Percentiles rank a stretch among this genome's conserved stretches.
phyloP scores from a whole-genome alignment of 2,888 invertebrate species.

The Platypus cylindrus region DNA sequence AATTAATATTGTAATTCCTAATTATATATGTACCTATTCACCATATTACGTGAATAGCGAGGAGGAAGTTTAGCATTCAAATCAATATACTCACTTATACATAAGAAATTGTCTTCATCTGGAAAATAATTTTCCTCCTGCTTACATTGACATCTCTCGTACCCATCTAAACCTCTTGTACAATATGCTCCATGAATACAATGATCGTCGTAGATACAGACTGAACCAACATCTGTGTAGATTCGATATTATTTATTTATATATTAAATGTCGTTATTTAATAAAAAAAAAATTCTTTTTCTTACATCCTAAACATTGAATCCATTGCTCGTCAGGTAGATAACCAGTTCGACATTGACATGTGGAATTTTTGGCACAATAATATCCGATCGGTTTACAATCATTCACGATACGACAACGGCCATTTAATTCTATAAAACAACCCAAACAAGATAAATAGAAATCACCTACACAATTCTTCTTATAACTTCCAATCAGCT shows the following conservation, averaged over 20 bases:
- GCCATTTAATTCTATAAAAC: slow-evolving; percentile 21
- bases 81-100: slow-evolving; percentile 17
- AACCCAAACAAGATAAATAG: too few species aligned
- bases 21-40: too few species aligned
- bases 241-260: background rate
- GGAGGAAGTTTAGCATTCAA: too few species aligned
- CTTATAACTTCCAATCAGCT: too few species aligned
- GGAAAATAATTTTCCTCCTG: slow-evolving; percentile 27
- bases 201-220: slow-evolving; percentile 33
- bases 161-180: slow-evolving; percentile 25
- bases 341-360: slow-evolving; percentile 30
- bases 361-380: slow-evolving; percentile 28
- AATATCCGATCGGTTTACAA: slow-evolving; percentile 30
- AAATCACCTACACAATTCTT: too few species aligned
- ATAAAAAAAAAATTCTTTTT: slow-evolving; percentile 4
- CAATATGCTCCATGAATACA: slow-evolving; percentile 34
- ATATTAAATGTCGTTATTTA: background rate
- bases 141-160: slow-evolving; percentile 23
- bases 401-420: slow-evolving; percentile 18
- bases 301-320: slow-evolving; percentile 32
- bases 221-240: slow-evolving; percentile 29
- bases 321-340: slow-evolving; percentile 23
- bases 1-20: too few species aligned
- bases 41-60: too few species aligned
- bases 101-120: slow-evolving; percentile 23